Base-by-base conservation (phyloP, 2,113 vertebrate species). In the Tragulus kanchil region DNA sequence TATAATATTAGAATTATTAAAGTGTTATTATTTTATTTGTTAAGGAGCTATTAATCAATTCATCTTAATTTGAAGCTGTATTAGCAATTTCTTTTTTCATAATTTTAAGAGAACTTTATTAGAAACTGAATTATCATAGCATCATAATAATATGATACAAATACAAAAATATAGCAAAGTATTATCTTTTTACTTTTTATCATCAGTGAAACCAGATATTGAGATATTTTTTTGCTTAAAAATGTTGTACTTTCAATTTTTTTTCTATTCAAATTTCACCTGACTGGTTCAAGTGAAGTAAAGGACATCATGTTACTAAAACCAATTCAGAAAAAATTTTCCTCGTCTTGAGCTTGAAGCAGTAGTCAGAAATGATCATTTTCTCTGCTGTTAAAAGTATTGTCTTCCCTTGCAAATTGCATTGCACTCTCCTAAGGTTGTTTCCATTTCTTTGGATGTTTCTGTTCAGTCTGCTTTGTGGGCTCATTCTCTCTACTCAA, bases 181-280 rank as follows among this genome's bases (percentile, higher is more conserved):
- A 59, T 48, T 28, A 28, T 69, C 3, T 75, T 71, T 23, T 3
- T 59, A 8, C 58, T 31, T 36, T 87, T 96, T 75, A 67, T 65
- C 6, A 82, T 89, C 6, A 62, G 4, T 85, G 92, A 8, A 15
- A 71, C 19, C 36, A 65, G 14, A 73, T 75, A 48, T 36, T 90
- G 42, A 67, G 9, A 28, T 67, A 23, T 62, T 75, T 62, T 75
- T 61, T 21, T 16, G 56, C 11, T 54, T 92, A 61, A 64, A 67
- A 84, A 69, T 93, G 31, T 75, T 73, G 28, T 59, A 1, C 12
- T 90, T 50, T 48, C 56, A 78, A 23, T 69, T n/a, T 85, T 93
- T 42, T 96, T 45, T n/a, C n/a, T 89, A 50, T 83, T 90, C 50
- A 94, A 94, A 54, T 25, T 88, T 87, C 25, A 88, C 8, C 71